Conservation (phyloP, 1,140 invertebrate genomes). For the Drosophila asahinai region DNA sequence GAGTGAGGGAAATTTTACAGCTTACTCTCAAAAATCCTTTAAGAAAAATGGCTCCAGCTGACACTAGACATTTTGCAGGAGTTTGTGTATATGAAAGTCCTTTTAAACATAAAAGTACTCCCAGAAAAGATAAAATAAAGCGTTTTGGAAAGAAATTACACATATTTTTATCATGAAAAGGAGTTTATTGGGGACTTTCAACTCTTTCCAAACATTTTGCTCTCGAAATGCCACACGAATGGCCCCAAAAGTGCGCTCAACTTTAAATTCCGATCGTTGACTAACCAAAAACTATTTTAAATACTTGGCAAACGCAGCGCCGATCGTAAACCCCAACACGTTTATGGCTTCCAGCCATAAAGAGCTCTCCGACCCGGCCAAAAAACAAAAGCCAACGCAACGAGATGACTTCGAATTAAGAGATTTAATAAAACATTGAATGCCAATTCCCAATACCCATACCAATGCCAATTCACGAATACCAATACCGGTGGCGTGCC, state of each 20-base stretch:
- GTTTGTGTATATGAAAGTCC: too few species aligned
- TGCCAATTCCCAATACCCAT: conserved; percentile 49
- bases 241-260: conserved; percentile 23
- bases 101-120: too few species aligned
- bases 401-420: conserved; percentile 74
- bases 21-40: too few species aligned
- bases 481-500: conserved; percentile 4
- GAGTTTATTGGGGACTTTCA: too few species aligned
- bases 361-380: conserved; percentile 30
- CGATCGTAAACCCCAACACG: conserved; percentile 49
- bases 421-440: conserved; percentile 74
- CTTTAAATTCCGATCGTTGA: conserved; percentile 34
- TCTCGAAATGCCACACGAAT: not conserved
- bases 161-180: not conserved
- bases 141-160: not conserved
- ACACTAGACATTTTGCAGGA: too few species aligned
- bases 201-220: not conserved
- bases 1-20: too few species aligned
- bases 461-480: not conserved
- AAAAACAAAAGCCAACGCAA: conserved; percentile 68
- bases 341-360: conserved; percentile 50
- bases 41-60: too few species aligned
- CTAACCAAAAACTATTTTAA: conserved; percentile 39
- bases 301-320: conserved; percentile 41
- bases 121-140: too few species aligned